Conservation (phyloP, 2,113 vertebrate genomes). For the Polypterus bichir region DNA sequence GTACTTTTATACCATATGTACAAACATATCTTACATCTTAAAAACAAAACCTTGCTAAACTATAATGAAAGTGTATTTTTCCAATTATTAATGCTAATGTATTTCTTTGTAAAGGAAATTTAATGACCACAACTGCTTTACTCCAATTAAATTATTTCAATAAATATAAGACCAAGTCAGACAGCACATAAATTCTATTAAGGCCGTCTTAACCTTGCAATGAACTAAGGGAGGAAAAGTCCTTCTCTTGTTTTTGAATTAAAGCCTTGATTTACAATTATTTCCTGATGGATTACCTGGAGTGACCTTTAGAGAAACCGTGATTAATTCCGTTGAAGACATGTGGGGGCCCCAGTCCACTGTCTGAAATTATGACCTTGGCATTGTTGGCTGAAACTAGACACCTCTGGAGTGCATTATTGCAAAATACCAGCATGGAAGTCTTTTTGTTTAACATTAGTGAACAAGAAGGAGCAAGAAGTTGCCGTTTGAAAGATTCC, state of each 20-base stretch:
- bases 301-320: conserved; percentile 67
- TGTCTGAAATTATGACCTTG: conserved; percentile 63
- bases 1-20: too few relatives aligned
- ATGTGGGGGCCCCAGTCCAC: conserved; percentile 70
- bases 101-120: too few relatives aligned
- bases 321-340: conserved; percentile 89
- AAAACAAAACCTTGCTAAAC: too few relatives aligned
- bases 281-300: conserved; percentile 80
- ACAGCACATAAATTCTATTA: conserved; percentile 26
- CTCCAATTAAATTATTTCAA: not conserved
- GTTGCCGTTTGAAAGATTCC: conserved; percentile 12
- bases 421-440: conserved; percentile 46
- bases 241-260: conserved; percentile 29
- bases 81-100: too few relatives aligned
- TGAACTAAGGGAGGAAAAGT: conserved; percentile 30
- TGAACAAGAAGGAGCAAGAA: conserved; percentile 27
- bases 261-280: conserved; percentile 64
- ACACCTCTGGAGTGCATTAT: conserved; percentile 52
- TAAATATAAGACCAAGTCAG: not conserved
- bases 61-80: too few relatives aligned
- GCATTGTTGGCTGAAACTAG: conserved; percentile 68
- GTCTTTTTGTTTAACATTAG: conserved; percentile 47
- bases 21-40: too few relatives aligned
- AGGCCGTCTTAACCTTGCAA: conserved; percentile 35
- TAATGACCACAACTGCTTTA: too few relatives aligned